Conservation (phyloP, 2,888 invertebrate species). For the Anthophora plumipes region DNA sequence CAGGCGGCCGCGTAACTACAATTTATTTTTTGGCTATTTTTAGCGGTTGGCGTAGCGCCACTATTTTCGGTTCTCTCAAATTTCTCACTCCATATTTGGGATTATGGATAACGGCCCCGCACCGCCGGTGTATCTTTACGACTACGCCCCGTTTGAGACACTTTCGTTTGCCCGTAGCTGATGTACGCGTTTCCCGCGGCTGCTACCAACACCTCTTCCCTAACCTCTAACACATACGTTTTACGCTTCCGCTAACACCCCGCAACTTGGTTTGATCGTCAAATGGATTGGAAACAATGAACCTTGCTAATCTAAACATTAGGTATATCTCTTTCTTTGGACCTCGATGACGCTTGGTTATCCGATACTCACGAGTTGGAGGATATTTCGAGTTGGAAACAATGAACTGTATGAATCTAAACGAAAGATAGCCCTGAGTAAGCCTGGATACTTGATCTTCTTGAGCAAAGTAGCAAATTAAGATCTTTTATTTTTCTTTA, state of each 20-base stretch:
- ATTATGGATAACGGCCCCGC: constrained; percentile 76
- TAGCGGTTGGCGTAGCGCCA: constrained; percentile 82
- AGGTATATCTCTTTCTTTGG: too few relatives aligned
- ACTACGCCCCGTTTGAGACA: constrained; percentile 55
- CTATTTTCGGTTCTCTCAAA: constrained; percentile 84
- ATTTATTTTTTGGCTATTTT: constrained; percentile 84
- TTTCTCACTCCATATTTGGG: constrained; percentile 84
- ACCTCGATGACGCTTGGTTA: too few relatives aligned
- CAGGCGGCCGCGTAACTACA: constrained; percentile 79
- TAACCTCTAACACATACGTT: constrained; percentile 21
- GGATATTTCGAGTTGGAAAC: too few relatives aligned
- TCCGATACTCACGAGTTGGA: too few relatives aligned
- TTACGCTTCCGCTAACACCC: constrained; percentile 14
- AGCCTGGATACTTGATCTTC: too few relatives aligned
- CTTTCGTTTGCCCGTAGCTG: constrained; percentile 37
- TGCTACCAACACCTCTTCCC: neutral
- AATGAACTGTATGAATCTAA: too few relatives aligned
- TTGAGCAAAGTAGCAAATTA: too few relatives aligned
- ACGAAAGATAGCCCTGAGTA: too few relatives aligned
- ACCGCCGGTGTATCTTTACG: constrained; percentile 69
- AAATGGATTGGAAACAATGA: too few relatives aligned
- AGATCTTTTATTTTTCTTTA: too few relatives aligned
- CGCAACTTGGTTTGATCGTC: neutral
- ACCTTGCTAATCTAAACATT: too few relatives aligned
- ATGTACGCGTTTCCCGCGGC: constrained; percentile 11